Evolutionary conservation across 2,797 vertebrate genomes (phyloP), one percentile per base, ranked within the genome.

Genomic region (Silurus lanzhouensis): DNA sequence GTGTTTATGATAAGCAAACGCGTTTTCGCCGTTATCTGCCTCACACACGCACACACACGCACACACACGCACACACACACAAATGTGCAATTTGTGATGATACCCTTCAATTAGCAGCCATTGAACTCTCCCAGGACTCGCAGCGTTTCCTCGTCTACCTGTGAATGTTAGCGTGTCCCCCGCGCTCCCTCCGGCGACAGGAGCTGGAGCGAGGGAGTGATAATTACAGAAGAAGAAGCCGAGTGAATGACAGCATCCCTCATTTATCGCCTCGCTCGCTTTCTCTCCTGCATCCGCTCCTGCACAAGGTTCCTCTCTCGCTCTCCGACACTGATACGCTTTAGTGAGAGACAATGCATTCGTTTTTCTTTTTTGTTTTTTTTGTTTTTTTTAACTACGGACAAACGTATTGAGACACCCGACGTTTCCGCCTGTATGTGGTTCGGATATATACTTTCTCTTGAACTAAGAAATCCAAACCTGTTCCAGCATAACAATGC

Each of bases 221-320:
- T 61, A 85, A 66, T 74, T 61, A 76, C 74, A 66, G 76, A 63
- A 44, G 57, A 58, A 83, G 72, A 44, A 70, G 46, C 38, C 27
- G 13, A 10, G 74, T 78, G 83, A 71, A 19, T 27, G 44, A 70
- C 79, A 79, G 12, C 22, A 2, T 79, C 46, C 22, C 77, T 79
- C 60, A 63, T 63, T 79, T 63, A 79, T 7, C 2, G 22, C 77
- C 57, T 25, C 6, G 60, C 22, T 25, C 22, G 8, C 22, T 25
- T 22, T 25, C 22, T 15, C 22, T 46, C 58, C 58, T 46, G 6
- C 57, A 38, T 19, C 17, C 75, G 58, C 55, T 20, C 74, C 9
- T 31, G 15, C 57, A 38, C 6, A 17, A 6, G 1, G 55, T 77
- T 77, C 10, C 9, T 27, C n/a, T 57, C 22, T 57, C 60, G 17